phyloP scores from a whole-genome alignment of 2,113 vertebrate genomes.

The Morone chrysops region DNA sequence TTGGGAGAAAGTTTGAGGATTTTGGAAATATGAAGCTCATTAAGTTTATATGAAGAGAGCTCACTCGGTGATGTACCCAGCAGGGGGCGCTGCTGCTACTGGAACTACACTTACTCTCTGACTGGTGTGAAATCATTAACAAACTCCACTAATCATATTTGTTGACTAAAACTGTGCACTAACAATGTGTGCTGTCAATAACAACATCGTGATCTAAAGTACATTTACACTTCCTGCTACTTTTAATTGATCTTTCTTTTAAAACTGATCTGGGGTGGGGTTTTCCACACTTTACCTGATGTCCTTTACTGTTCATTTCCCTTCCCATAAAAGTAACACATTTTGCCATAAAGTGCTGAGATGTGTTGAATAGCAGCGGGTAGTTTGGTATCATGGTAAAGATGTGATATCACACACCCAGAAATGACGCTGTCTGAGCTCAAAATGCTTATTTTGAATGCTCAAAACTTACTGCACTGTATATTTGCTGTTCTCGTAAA shows the following conservation, averaged over 20 bases:
- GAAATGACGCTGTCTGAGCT: background rate
- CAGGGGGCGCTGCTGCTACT: background rate
- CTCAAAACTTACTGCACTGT: background rate
- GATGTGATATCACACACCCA: background rate
- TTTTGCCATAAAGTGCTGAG: background rate
- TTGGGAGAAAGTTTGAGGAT: too few relatives aligned
- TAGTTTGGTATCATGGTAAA: background rate
- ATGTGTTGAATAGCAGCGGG: background rate
- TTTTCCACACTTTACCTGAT: conserved; percentile 4
- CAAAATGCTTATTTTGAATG: background rate
- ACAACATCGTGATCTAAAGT: conserved; percentile 23
- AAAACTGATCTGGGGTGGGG: background rate
- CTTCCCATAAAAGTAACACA: background rate
- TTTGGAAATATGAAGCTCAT: too few relatives aligned
- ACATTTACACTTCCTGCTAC: background rate
- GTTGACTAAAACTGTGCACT: conserved; percentile 33
- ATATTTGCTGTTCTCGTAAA: background rate
- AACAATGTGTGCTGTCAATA: conserved; percentile 54
- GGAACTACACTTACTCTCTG: background rate
- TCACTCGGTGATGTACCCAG: background rate
- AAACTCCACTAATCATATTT: conserved; percentile 38
- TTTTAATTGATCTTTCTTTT: conserved; percentile 4
- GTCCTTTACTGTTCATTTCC: background rate
- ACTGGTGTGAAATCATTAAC: conserved; percentile 46
- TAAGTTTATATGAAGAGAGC: background rate